Evolutionary conservation across 2,888 invertebrate species (phyloP).

Genomic region (Caenorhabditis wallacei): DNA sequence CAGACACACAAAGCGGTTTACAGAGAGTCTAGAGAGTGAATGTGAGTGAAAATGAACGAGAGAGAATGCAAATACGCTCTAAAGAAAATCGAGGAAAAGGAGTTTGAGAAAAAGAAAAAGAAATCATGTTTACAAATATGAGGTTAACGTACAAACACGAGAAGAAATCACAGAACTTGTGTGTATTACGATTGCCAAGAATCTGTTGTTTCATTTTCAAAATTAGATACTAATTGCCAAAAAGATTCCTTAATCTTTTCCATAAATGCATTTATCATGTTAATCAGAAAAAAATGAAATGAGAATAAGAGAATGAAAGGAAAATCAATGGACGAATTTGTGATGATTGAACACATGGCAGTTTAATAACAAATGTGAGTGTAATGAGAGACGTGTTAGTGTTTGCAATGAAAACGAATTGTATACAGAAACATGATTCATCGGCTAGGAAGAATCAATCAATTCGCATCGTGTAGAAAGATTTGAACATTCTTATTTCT

Average conservation of each 20-base stretch:
- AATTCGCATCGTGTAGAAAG: too few species aligned
- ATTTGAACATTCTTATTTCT: not conserved
- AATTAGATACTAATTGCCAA: too few species aligned
- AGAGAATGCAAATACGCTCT: conserved; percentile 18
- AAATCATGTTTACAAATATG: not conserved
- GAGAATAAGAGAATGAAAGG: too few species aligned
- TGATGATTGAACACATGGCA: not conserved
- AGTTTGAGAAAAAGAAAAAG: not conserved
- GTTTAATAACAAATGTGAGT: conserved; percentile 9
- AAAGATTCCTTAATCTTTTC: too few species aligned
- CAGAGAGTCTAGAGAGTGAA: not conserved
- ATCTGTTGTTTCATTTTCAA: too few species aligned
- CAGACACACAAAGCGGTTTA: conserved; percentile 4
- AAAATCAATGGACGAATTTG: too few species aligned
- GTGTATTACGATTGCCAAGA: too few species aligned
- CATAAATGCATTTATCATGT: too few species aligned
- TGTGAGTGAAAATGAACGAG: conserved; percentile 5
- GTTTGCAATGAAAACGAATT: conserved; percentile 1
- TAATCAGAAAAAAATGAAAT: too few species aligned
- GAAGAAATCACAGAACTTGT: not conserved
- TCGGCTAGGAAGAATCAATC: not conserved
- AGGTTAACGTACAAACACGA: not conserved
- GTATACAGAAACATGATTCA: conserved; percentile 2
- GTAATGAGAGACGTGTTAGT: conserved; percentile 16
- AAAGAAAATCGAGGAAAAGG: not conserved